Conservation (phyloP, 2,113 vertebrate species). For the Tragulus kanchil region DNA sequence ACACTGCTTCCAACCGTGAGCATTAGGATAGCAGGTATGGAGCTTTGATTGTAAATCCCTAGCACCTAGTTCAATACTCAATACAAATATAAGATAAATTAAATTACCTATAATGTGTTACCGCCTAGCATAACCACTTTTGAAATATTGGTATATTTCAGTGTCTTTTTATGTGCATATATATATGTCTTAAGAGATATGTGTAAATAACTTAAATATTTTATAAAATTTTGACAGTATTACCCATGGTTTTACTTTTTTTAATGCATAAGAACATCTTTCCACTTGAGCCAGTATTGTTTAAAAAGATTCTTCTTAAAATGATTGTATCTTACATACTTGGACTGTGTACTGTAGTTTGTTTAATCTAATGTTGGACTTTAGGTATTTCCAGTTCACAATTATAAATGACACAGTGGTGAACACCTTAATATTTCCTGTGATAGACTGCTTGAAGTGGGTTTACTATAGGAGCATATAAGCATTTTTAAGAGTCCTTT, state of each 20-base stretch:
- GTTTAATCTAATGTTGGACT: not conserved
- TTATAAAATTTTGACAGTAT: constrained; percentile 10
- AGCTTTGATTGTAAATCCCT: constrained; percentile 1
- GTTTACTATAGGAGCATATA: not conserved
- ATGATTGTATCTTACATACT: not conserved
- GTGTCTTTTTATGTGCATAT: not conserved
- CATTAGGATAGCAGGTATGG: not conserved
- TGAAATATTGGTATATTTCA: not conserved
- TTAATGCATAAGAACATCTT: constrained; percentile 27
- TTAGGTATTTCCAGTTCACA: constrained; percentile 28
- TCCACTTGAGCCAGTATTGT: not conserved
- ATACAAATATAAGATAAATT: constrained; percentile 15
- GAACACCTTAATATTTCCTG: not conserved
- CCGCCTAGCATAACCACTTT: not conserved
- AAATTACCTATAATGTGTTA: constrained; percentile 11
- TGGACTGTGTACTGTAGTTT: not conserved
- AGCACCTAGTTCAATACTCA: not conserved
- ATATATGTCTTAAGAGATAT: not conserved
- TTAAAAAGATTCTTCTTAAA: constrained; percentile 36
- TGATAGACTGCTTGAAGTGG: not conserved
- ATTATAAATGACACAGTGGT: not conserved
- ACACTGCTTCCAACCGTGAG: not conserved
- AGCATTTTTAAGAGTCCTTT: not conserved
- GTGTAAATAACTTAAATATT: not conserved
- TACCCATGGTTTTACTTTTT: not conserved